Conservation (phyloP, 2,797 vertebrate genomes). For the Phataginus tetradactyla region DNA sequence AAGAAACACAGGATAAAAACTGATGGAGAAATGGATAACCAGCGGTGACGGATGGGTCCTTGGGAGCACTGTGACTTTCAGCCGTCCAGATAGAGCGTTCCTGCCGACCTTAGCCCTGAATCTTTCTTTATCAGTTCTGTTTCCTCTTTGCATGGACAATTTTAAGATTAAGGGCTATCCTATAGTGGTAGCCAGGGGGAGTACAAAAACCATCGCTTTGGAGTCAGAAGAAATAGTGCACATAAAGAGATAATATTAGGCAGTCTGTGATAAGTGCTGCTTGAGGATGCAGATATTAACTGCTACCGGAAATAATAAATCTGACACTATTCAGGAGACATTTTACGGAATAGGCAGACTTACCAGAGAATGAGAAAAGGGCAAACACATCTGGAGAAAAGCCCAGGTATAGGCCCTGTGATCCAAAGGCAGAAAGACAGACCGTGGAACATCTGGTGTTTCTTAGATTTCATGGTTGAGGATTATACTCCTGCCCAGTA, state of each 20-base stretch:
- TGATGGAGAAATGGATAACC: neutral
- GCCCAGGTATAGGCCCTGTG: neutral
- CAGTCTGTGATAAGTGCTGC: constrained; percentile 23
- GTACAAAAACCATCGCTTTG: neutral
- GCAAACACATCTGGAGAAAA: constrained; percentile 19
- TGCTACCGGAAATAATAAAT: constrained; percentile 60
- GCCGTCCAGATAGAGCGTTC: neutral
- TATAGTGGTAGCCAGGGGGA: constrained; percentile 11
- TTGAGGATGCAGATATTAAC: constrained; percentile 53
- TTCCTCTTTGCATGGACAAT: constrained; percentile 20
- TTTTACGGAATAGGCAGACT: constrained; percentile 7
- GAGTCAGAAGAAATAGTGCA: neutral
- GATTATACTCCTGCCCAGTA: constrained; percentile 2
- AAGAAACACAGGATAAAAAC: neutral
- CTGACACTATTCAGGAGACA: neutral
- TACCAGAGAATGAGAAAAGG: constrained; percentile 25
- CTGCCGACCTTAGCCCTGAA: neutral
- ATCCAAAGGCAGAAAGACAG: constrained; percentile 41
- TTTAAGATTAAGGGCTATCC: constrained; percentile 19
- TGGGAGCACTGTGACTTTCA: neutral
- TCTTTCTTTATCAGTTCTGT: constrained; percentile 26
- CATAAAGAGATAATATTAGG: constrained; percentile 1
- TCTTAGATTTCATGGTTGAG: constrained; percentile 48
- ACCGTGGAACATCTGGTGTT: constrained; percentile 50
- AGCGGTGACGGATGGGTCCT: neutral